Percentiles rank a stretch among this genome's conserved stretches.
Conservation (phyloP, 2,113 vertebrate genomes). For the Antechinus stuartii region DNA sequence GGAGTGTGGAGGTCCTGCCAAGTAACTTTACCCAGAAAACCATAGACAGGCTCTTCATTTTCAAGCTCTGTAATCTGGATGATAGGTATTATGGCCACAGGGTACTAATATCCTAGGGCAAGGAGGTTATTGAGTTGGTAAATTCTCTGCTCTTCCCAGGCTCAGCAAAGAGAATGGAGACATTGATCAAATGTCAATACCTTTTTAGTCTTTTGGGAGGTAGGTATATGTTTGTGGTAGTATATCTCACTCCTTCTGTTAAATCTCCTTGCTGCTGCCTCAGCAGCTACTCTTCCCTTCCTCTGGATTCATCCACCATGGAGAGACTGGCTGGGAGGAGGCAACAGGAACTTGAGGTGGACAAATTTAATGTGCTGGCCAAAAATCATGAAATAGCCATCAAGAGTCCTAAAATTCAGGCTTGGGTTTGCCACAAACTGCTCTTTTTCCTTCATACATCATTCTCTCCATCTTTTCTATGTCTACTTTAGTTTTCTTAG, state of each 20-base stretch:
- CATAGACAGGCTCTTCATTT: neutral
- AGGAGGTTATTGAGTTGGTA: neutral
- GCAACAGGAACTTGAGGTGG: neutral
- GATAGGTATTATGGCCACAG: neutral
- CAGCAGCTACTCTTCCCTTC: neutral
- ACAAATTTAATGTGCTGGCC: neutral
- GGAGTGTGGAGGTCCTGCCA: neutral
- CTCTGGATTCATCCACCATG: neutral
- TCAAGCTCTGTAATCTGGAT: neutral
- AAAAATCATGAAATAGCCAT: neutral
- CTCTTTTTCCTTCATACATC: neutral
- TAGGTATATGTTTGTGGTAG: neutral
- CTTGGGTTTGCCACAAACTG: neutral
- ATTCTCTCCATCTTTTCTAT: neutral
- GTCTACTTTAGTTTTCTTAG: neutral
- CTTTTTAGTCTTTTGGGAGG: neutral
- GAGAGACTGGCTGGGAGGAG: neutral
- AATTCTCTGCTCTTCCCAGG: neutral
- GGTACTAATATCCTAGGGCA: neutral
- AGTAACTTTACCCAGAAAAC: neutral
- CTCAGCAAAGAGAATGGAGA: neutral
- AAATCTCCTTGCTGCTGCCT: neutral
- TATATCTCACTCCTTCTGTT: neutral
- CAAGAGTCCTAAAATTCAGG: neutral
- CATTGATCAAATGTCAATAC: neutral